phyloP scores from a whole-genome alignment of 2,797 vertebrate genomes.

The Macropus fuliginosus region DNA sequence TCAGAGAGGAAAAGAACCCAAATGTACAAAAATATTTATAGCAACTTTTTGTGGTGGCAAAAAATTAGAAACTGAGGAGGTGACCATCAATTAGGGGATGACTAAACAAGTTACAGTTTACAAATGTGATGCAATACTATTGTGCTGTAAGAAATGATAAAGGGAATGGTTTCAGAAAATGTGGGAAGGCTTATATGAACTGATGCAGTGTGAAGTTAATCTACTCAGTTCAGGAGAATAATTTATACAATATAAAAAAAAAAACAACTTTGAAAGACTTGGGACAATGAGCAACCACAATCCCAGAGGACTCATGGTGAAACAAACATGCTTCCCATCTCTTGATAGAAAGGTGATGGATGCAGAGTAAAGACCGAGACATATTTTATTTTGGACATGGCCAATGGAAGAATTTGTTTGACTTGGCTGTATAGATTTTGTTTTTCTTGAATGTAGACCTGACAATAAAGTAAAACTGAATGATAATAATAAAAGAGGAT shows the following conservation, averaged over 20 bases:
- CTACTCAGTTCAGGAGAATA: not conserved
- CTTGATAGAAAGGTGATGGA: not conserved
- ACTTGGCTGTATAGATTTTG: not conserved
- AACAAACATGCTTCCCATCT: not conserved
- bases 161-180: not conserved
- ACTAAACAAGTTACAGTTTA: not conserved
- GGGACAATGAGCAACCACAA: not conserved
- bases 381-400: not conserved
- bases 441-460: not conserved
- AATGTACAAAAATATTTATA: not conserved
- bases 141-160: not conserved
- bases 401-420: not conserved
- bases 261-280: not conserved
- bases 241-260: not conserved
- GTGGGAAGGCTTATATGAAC: not conserved
- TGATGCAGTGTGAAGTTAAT: not conserved
- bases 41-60: not conserved
- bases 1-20: not conserved
- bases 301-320: not conserved
- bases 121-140: not conserved
- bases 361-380: not conserved
- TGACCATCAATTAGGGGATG: not conserved
- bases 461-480: not conserved
- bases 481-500: not conserved
- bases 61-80: not conserved